Evolutionary conservation across 2,113 vertebrate species (phyloP).

Genomic region (Callospermophilus lateralis): DNA sequence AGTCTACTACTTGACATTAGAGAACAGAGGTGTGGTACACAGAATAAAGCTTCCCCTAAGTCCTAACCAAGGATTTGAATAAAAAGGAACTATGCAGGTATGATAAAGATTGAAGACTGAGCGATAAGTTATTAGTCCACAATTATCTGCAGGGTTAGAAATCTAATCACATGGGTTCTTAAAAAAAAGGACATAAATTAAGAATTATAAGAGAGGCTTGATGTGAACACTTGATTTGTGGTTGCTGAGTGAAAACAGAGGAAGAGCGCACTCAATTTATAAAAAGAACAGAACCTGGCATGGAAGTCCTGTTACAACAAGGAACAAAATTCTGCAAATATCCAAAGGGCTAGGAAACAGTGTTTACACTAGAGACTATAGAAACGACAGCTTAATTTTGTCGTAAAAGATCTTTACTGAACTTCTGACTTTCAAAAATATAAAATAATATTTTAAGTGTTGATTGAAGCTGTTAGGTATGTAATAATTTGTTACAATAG

Average conservation of each 20-base stretch:
- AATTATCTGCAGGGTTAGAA: background rate
- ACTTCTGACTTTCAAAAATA: background rate
- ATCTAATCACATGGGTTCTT: background rate
- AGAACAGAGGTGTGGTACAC: background rate
- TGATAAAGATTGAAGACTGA: background rate
- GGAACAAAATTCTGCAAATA: background rate
- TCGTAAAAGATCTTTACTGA: background rate
- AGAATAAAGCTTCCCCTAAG: background rate
- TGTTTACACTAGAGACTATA: background rate
- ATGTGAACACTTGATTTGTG: background rate
- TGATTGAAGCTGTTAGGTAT: background rate
- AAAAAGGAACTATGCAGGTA: background rate
- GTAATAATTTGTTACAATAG: too few species aligned
- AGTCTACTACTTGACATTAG: background rate
- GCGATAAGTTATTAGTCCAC: background rate
- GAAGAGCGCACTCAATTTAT: background rate
- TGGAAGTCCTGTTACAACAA: background rate
- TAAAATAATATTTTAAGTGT: background rate
- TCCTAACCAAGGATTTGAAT: background rate
- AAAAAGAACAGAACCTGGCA: background rate
- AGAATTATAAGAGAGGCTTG: background rate
- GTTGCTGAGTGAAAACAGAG: background rate
- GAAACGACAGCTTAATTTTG: background rate
- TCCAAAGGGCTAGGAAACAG: background rate
- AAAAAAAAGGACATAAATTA: background rate